These are phyloP conservation scores for Porites divaricata DNA, from an alignment of 92 coral and sea anemone species.

Conservation along the genomic window DNA sequence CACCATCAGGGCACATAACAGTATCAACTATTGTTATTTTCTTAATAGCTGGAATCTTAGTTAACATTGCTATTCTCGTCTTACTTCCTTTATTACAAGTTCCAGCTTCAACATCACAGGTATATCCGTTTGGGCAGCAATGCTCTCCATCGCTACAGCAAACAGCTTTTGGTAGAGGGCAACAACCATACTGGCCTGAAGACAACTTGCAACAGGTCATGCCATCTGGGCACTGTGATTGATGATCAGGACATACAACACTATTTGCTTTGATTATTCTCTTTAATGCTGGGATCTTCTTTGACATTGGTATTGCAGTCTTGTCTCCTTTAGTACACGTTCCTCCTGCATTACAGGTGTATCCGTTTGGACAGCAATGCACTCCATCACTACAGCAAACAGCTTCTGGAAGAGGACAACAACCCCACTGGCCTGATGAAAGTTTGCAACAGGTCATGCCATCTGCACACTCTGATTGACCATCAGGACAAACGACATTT, in stretches of 20 bases:
- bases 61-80: not conserved
- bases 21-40: not conserved
- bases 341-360: slow-evolving; percentile 61
- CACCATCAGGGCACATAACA: slow-evolving; percentile 64
- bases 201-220: slow-evolving; percentile 68
- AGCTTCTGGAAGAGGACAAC: slow-evolving; percentile 76
- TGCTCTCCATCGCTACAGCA: slow-evolving; percentile 62
- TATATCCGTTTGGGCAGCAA: slow-evolving; percentile 76
- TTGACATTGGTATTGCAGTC: not conserved
- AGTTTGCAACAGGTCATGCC: slow-evolving; percentile 77
- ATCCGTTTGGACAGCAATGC: slow-evolving; percentile 75
- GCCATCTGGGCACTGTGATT: slow-evolving; percentile 62
- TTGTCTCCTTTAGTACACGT: slow-evolving; percentile 23
- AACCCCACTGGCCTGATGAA: slow-evolving; percentile 66
- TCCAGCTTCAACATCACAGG: slow-evolving; percentile 46
- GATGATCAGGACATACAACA: slow-evolving; percentile 70
- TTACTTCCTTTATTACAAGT: slow-evolving; percentile 28
- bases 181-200: slow-evolving; percentile 64
- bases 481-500: slow-evolving; percentile 66
- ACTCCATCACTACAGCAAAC: slow-evolving; percentile 62
- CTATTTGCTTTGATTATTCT: not conserved
- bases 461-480: slow-evolving; percentile 57
- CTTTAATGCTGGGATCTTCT: not conserved
- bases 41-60: not conserved
- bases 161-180: slow-evolving; percentile 73